phyloP scores from a whole-genome alignment of 2,797 vertebrate genomes.

The Eulemur rubriventer region DNA sequence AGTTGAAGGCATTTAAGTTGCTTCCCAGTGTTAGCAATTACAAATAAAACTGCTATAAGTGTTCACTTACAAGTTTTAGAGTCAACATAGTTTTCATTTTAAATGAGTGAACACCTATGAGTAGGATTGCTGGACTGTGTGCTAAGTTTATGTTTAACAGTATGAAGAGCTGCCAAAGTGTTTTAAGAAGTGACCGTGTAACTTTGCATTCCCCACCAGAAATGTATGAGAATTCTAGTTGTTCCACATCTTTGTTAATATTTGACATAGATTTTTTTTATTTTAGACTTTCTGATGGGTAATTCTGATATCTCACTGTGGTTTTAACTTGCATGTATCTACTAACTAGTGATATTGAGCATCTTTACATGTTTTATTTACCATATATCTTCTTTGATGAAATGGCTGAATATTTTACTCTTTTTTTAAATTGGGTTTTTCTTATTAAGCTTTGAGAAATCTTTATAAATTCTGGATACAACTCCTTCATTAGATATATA shows the following conservation, averaged over 20 bases:
- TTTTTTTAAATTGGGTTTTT: not conserved
- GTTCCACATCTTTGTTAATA: not conserved
- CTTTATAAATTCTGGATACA: not conserved
- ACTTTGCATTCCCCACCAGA: not conserved
- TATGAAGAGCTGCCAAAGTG: not conserved
- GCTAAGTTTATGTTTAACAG: not conserved
- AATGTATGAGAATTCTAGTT: not conserved
- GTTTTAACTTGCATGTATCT: slow-evolving; percentile 27
- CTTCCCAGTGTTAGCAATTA: not conserved
- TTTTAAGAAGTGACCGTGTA: not conserved
- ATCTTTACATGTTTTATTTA: slow-evolving; percentile 12
- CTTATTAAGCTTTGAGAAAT: slow-evolving; percentile 28
- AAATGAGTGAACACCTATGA: not conserved
- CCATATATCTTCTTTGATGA: not conserved
- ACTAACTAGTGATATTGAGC: not conserved
- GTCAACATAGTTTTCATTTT: not conserved
- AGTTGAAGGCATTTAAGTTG: not conserved
- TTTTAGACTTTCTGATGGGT: not conserved
- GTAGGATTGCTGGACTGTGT: not conserved
- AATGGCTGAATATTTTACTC: not conserved
- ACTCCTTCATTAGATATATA: not conserved
- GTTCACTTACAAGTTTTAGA: not conserved
- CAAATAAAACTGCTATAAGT: not conserved
- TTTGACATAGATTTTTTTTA: not conserved
- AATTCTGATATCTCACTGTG: not conserved